Evolutionary conservation across 2,888 invertebrate species (phyloP).

Genomic region (Tiliacea citrago): DNA sequence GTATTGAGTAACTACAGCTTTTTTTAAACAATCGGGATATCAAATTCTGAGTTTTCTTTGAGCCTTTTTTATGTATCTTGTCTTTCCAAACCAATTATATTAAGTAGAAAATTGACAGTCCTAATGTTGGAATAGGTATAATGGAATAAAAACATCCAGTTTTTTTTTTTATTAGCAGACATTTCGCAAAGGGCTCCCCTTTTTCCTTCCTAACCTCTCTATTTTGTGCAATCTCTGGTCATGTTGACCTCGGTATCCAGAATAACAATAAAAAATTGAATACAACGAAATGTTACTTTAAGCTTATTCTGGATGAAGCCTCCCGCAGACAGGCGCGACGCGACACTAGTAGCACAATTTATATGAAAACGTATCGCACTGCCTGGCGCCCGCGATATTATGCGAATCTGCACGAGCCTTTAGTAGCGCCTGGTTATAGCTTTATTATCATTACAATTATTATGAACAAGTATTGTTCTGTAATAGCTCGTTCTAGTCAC

Average conservation of each 20-base stretch:
- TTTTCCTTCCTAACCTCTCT: background rate
- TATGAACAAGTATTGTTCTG: background rate
- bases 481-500: background rate
- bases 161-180: too few species aligned
- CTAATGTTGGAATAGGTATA: background rate
- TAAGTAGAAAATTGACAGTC: too few species aligned
- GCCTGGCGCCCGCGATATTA: too few species aligned
- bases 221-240: background rate
- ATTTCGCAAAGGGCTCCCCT: too few species aligned
- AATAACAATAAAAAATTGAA: background rate
- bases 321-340: too few species aligned
- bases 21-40: constrained; percentile 47
- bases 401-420: too few species aligned
- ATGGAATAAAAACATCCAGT: background rate
- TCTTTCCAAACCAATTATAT: background rate
- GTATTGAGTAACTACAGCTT: constrained; percentile 36
- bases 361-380: too few species aligned
- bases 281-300: background rate
- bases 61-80: constrained; percentile 19
- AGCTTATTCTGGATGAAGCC: background rate
- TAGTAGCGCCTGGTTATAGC: background rate
- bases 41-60: constrained; percentile 21
- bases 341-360: too few species aligned
- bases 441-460: background rate
- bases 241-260: background rate